phyloP scores from a whole-genome alignment of 2,888 invertebrate genomes.

The Ennomos erosarius region DNA sequence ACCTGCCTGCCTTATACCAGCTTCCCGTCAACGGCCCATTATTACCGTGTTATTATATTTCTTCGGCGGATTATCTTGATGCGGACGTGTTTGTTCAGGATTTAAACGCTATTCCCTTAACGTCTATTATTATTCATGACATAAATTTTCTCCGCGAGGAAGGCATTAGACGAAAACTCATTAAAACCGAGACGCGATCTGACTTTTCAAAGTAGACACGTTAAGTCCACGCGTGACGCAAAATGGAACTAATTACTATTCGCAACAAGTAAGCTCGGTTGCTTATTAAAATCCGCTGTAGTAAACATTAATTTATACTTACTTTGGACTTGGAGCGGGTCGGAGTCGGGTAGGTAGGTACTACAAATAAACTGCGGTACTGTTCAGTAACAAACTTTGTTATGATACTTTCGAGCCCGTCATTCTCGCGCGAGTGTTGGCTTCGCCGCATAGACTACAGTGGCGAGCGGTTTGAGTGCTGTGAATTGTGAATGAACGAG shows the following conservation, averaged over 20 bases:
- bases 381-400: conserved; percentile 44
- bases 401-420: conserved; percentile 39
- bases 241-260: conserved; percentile 75
- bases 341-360: conserved; percentile 32
- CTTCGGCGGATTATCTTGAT: conserved; percentile 67
- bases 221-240: conserved; percentile 83
- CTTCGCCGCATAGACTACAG: conserved; percentile 6
- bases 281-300: conserved; percentile 75
- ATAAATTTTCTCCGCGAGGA: conserved; percentile 80
- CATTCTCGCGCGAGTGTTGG: conserved; percentile 22
- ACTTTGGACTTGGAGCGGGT: conserved; percentile 32
- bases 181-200: conserved; percentile 82
- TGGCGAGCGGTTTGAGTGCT: conserved; percentile 12
- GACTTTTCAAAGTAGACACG: conserved; percentile 84
- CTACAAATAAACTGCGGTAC: conserved; percentile 37
- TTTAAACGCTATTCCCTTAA: conserved; percentile 77
- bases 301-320: conserved; percentile 72
- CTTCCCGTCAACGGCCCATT: conserved; percentile 67
- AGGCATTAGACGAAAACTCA: conserved; percentile 84
- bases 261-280: conserved; percentile 68
- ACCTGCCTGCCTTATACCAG: conserved; percentile 37
- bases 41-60: conserved; percentile 74
- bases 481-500: conserved; percentile 10
- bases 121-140: conserved; percentile 83
- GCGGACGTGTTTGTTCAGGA: conserved; percentile 74